A percentile compares a stretch with the other conserved stretches of the same genome.
Evolutionary conservation across 2,113 vertebrate species (phyloP).

Genomic region (Camarhynchus parvulus): DNA sequence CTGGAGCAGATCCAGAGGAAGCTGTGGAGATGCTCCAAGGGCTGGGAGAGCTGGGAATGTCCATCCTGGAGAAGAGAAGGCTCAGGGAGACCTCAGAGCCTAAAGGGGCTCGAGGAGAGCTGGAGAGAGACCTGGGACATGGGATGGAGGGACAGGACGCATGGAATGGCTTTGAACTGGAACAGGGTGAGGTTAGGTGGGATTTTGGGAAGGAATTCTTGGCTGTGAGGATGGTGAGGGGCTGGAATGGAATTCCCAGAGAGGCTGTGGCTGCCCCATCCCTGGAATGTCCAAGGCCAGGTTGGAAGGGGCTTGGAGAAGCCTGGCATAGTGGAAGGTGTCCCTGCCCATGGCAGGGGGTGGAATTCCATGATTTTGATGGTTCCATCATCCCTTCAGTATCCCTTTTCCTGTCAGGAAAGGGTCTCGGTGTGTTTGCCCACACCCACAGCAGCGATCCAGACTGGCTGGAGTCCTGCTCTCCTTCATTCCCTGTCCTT

Average conservation of each 20-base stretch:
- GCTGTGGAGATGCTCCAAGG: fast-evolving
- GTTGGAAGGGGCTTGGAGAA: fast-evolving
- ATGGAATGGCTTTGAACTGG: background rate
- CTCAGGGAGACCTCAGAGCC: fast-evolving
- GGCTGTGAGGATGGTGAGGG: fast-evolving
- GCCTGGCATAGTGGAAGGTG: background rate
- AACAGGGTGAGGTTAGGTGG: fast-evolving
- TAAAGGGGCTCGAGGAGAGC: background rate
- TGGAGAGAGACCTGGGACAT: background rate
- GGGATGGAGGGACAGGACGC: background rate
- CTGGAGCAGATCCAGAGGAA: fast-evolving
- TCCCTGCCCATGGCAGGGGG: background rate
- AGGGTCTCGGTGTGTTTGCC: fast-evolving
- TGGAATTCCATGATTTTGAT: background rate
- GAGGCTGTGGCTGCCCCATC: background rate
- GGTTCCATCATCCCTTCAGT: fast-evolving
- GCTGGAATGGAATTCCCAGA: background rate
- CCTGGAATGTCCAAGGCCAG: background rate
- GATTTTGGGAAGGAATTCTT: background rate
- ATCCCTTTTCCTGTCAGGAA: fast-evolving
- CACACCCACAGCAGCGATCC: fast-evolving
- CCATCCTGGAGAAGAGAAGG: background rate
- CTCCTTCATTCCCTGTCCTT: background rate
- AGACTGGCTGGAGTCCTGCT: background rate
- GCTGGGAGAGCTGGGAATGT: background rate